These are phyloP conservation scores for Bombus soroeensis DNA, from an alignment of 1,140 invertebrate species.

Conservation along the genomic window DNA sequence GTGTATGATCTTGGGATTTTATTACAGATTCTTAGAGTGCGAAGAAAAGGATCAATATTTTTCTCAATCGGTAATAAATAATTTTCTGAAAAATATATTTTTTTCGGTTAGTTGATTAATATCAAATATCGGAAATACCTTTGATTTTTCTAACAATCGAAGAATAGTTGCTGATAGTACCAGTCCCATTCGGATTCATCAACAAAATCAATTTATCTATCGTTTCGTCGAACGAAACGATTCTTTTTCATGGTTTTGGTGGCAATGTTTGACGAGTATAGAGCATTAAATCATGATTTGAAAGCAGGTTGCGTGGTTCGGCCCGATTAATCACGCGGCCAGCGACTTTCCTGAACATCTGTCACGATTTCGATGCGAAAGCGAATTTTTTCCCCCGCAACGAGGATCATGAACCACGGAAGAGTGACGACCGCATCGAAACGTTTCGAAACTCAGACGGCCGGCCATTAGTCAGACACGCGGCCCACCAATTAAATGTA, in stretches of 20 bases:
- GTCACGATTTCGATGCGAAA: conserved; percentile 39
- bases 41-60: too few relatives aligned
- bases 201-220: not conserved
- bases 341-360: conserved; percentile 16
- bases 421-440: conserved; percentile 63
- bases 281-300: conserved; percentile 7
- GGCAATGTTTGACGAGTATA: not conserved
- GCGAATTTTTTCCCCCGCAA: conserved; percentile 49
- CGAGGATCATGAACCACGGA: conserved; percentile 55
- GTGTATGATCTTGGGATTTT: not conserved
- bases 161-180: not conserved
- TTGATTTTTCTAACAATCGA: not conserved
- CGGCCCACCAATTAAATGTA: conserved; percentile 79
- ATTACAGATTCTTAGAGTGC: not conserved
- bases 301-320: conserved; percentile 29
- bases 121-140: too few relatives aligned
- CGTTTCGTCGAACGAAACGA: too few relatives aligned
- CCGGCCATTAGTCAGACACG: conserved; percentile 69
- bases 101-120: too few relatives aligned
- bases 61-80: too few relatives aligned
- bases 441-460: conserved; percentile 69
- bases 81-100: too few relatives aligned
- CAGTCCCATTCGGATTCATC: not conserved
- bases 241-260: not conserved
- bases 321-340: conserved; percentile 52